A percentile compares a stretch with the other conserved stretches of the same genome.
phyloP scores from a whole-genome alignment of 2,113 vertebrate genomes.

The Felis chaus region DNA sequence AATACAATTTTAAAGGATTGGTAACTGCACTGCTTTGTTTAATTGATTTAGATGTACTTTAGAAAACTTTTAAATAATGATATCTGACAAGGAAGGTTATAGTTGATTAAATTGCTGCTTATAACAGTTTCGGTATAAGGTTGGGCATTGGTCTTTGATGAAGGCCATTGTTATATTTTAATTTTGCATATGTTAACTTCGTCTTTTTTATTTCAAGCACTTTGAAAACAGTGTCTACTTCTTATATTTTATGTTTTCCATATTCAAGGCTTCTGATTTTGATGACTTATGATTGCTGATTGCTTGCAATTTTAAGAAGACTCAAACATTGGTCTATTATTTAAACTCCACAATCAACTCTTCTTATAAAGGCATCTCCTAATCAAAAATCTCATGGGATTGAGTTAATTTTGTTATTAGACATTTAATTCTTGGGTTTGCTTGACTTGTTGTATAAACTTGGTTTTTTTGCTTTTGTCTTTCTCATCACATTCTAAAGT shows the following conservation, averaged over 20 bases:
- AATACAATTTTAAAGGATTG: neutral
- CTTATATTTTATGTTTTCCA: conserved; percentile 5
- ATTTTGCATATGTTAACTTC: conserved; percentile 34
- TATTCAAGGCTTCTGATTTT: conserved; percentile 27
- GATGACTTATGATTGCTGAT: neutral
- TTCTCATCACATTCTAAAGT: neutral
- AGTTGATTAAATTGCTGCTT: conserved; percentile 37
- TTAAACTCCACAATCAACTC: neutral
- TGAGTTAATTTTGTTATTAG: conserved; percentile 40
- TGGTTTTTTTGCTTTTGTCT: neutral
- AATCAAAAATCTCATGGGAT: conserved; percentile 36
- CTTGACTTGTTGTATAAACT: conserved; percentile 13
- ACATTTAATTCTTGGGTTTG: conserved; percentile 41
- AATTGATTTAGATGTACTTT: conserved; percentile 33
- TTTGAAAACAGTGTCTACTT: conserved; percentile 26
- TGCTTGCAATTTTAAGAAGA: conserved; percentile 58
- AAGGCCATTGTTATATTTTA: neutral
- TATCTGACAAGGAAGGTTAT: neutral
- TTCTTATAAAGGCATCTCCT: neutral
- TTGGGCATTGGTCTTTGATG: neutral
- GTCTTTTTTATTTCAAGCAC: neutral
- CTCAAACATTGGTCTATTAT: neutral
- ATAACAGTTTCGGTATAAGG: neutral
- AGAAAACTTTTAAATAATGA: conserved; percentile 13
- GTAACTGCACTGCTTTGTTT: neutral